A percentile compares a stretch with the other conserved stretches of the same genome.
These are phyloP conservation scores for Antedon mediterranea DNA, from an alignment of 53 echinoderm and acorn worm genomes.

Conservation along the genomic window DNA sequence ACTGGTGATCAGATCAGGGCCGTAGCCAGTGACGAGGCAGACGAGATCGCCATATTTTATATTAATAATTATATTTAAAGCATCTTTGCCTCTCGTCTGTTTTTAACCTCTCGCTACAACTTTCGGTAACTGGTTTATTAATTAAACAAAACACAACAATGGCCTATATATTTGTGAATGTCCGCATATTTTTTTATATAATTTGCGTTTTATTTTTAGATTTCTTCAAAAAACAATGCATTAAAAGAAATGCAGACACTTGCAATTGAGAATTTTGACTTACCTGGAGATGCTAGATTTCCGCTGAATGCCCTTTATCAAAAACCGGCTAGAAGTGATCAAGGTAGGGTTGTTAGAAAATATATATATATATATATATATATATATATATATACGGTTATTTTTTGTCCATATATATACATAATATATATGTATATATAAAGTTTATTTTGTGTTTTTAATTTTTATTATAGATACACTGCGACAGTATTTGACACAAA, in stretches of 20 bases:
- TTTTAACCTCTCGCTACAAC: no score
- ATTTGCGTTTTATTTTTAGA: constrained; percentile 27
- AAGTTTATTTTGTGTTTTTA: no score
- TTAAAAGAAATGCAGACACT: constrained; percentile 64
- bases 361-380: no score
- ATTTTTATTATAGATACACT: neutral
- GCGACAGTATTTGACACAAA: constrained; percentile 53
- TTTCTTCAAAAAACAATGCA: constrained; percentile 45
- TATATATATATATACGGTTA: no score
- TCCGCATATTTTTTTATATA: neutral
- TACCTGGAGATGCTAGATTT: constrained; percentile 80
- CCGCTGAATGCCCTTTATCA: constrained; percentile 78
- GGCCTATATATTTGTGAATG: neutral
- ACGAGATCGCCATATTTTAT: no score
- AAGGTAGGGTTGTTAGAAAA: no score
- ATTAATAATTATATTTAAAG: no score
- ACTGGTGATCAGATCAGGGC: no score
- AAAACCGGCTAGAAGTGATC: constrained; percentile 61
- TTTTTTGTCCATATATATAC: no score
- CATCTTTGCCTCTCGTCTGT: no score
- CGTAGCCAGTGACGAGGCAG: no score
- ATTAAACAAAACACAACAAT: neutral
- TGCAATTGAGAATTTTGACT: constrained; percentile 49
- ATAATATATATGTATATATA: no score
- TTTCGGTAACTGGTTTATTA: neutral